phyloP scores from a whole-genome alignment of 2,113 vertebrate species.

The Lates calcarifer region DNA sequence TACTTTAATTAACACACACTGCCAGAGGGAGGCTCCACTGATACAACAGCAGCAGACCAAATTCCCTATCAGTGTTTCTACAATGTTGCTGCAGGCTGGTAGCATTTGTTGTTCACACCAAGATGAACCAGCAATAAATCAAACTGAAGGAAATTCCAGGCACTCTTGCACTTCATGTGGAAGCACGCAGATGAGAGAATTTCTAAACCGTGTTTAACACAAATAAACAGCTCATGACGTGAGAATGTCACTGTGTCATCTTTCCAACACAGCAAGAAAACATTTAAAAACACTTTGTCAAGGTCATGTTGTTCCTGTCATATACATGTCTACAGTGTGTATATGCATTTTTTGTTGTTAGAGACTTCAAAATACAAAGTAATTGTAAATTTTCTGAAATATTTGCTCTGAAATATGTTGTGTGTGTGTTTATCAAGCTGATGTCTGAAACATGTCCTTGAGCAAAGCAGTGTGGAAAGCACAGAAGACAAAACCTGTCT shows the following conservation, averaged over 20 bases:
- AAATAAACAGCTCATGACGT: conserved; percentile 16
- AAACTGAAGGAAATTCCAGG: conserved; percentile 30
- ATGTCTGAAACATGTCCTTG: conserved; percentile 42
- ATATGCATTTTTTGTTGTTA: neutral
- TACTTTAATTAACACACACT: conserved; percentile 70
- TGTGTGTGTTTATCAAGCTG: neutral
- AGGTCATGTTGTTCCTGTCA: conserved; percentile 30
- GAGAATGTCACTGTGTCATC: conserved; percentile 1
- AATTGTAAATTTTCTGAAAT: conserved; percentile 1
- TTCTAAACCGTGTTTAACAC: conserved; percentile 22
- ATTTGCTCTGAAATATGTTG: neutral
- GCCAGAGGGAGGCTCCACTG: conserved; percentile 70
- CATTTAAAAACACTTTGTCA: conserved; percentile 12
- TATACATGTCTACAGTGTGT: neutral
- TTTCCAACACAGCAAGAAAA: neutral
- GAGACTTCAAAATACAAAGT: neutral
- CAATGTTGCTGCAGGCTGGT: conserved; percentile 43
- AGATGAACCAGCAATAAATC: conserved; percentile 55
- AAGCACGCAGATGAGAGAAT: conserved; percentile 13
- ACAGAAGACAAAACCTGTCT: conserved; percentile 32
- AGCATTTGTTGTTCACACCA: conserved; percentile 39
- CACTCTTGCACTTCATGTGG: conserved; percentile 15
- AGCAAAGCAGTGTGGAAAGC: conserved; percentile 28
- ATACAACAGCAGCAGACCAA: conserved; percentile 47
- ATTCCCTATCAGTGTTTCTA: conserved; percentile 57